phyloP scores from a whole-genome alignment of 1,140 invertebrate species.

The Nixonia krombeini region DNA sequence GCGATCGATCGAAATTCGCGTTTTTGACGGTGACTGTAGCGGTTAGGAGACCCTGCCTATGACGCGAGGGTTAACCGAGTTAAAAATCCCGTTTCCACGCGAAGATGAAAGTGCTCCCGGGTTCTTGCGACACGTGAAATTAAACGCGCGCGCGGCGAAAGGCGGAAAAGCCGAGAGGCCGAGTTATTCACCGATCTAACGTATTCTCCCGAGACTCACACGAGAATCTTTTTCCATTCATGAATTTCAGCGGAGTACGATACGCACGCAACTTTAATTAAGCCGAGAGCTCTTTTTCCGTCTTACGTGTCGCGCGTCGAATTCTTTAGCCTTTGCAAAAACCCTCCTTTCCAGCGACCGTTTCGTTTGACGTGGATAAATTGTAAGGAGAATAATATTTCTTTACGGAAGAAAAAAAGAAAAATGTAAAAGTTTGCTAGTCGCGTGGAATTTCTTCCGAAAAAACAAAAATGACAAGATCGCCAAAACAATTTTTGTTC shows the following conservation, averaged over 20 bases:
- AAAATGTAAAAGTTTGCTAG: too few relatives aligned
- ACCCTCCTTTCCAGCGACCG: too few relatives aligned
- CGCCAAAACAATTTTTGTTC: too few relatives aligned
- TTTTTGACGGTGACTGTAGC: too few relatives aligned
- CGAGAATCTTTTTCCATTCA: slow-evolving; percentile 54
- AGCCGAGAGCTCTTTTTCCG: slow-evolving; percentile 14
- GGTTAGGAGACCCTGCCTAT: too few relatives aligned
- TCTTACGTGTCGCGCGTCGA: background rate
- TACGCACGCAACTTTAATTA: slow-evolving; percentile 52
- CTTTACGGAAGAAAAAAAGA: too few relatives aligned
- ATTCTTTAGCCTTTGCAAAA: background rate
- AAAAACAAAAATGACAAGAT: too few relatives aligned
- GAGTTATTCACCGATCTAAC: slow-evolving; percentile 47
- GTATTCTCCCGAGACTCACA: slow-evolving; percentile 46
- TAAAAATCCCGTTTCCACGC: slow-evolving; percentile 14
- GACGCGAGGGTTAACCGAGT: too few relatives aligned
- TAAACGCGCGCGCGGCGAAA: slow-evolving; percentile 47
- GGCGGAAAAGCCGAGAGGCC: slow-evolving; percentile 39
- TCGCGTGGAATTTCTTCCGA: too few relatives aligned
- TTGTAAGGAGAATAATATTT: too few relatives aligned
- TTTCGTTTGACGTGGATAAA: too few relatives aligned
- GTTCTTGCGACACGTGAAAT: slow-evolving; percentile 37
- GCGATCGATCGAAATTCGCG: too few relatives aligned
- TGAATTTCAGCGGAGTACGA: slow-evolving; percentile 41
- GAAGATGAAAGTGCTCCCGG: slow-evolving; percentile 46